These are phyloP conservation scores for Saimiri boliviensis DNA, from an alignment of 2,113 vertebrate species.

Conservation along the genomic window DNA sequence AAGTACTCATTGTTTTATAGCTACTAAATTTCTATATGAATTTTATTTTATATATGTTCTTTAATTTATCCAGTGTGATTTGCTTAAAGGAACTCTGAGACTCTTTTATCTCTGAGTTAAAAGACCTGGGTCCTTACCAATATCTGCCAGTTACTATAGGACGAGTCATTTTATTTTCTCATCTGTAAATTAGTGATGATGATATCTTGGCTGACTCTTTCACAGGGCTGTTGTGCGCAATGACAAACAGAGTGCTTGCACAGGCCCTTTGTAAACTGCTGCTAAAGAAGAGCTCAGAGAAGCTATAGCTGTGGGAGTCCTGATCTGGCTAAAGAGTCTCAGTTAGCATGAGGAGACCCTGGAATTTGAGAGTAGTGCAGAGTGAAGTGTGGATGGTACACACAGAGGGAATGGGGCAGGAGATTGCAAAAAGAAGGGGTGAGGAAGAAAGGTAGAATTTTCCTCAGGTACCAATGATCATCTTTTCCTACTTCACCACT, in stretches of 20 bases:
- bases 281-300: not conserved
- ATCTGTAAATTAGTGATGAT: not conserved
- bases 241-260: not conserved
- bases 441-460: not conserved
- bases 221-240: not conserved
- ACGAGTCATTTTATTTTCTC: not conserved
- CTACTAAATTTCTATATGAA: not conserved
- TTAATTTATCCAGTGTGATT: not conserved
- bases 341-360: not conserved
- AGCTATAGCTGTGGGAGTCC: not conserved
- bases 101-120: not conserved
- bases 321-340: not conserved
- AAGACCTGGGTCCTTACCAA: not conserved
- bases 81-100: constrained; percentile 11
- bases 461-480: not conserved
- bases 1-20: not conserved
- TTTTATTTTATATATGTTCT: not conserved
- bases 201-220: not conserved
- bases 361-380: not conserved
- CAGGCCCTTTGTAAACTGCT: not conserved
- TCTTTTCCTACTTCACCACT: not conserved
- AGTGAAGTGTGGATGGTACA: not conserved
- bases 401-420: not conserved
- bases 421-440: not conserved
- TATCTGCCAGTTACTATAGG: not conserved